Evolutionary conservation across 2,888 invertebrate genomes (phyloP).

Genomic region (Rhyacophila evoluta): DNA sequence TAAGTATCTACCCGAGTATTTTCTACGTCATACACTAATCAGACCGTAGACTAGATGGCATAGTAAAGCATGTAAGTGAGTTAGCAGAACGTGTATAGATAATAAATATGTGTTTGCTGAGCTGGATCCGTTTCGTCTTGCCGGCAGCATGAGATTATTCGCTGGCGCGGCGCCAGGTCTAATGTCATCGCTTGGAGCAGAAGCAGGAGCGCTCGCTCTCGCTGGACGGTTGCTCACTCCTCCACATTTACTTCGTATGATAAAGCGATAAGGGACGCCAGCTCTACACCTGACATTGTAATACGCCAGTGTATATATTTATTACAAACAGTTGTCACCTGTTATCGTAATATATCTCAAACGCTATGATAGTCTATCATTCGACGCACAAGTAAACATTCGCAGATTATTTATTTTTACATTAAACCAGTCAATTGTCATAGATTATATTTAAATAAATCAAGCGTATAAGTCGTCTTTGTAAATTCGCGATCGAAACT

Average conservation of each 20-base stretch:
- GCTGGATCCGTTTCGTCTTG: conserved; percentile 4
- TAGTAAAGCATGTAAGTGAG: neutral
- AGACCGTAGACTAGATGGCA: neutral
- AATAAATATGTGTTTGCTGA: neutral
- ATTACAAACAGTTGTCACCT: too few species aligned
- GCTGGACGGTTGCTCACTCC: neutral
- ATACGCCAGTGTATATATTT: too few species aligned
- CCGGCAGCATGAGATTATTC: conserved; percentile 9
- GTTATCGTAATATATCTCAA: too few species aligned
- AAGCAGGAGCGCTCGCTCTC: neutral
- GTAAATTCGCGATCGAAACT: too few species aligned
- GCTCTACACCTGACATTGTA: neutral
- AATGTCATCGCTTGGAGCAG: neutral
- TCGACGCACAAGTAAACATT: too few species aligned
- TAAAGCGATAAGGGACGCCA: neutral
- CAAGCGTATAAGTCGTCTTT: too few species aligned
- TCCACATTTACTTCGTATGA: neutral
- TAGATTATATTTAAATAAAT: too few species aligned
- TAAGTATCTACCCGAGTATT: too few species aligned
- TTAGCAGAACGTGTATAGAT: neutral
- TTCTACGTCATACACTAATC: neutral
- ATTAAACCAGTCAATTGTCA: too few species aligned
- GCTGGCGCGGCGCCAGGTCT: neutral
- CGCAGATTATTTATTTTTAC: too few species aligned
- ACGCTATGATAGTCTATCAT: too few species aligned